Evolutionary conservation across 2,888 invertebrate genomes (phyloP), one percentile per base, ranked within the genome.

Genomic region (Lochmaea crataegi): DNA sequence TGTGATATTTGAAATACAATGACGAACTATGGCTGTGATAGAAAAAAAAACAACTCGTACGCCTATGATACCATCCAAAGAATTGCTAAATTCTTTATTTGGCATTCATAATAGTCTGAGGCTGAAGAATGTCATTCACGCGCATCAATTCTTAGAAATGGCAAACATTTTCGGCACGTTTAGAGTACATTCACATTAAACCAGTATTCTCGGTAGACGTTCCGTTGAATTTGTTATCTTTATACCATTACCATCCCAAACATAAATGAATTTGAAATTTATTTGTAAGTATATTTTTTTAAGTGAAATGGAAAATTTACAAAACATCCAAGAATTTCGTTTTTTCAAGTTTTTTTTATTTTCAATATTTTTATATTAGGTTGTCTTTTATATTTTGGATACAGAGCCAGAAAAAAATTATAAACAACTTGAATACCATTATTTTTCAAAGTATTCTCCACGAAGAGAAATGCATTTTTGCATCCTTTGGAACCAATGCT

Each of bases 41-140:
- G 14, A 45, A 1, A 14, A 45, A 48, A 48, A 48, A 48, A 14
- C 5, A n/a, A 48, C 48, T n/a, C n/a, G 65, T 51, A 53, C 65
- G 65, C 65, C 18, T 32, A 53, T 65, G 65, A 26, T n/a, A 5
- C 9, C 14, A 56, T 53, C 53, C 65, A 53, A 65, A 53, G 53
- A 65, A 56, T 51, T 42, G 65, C 65, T 56, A 57, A 66, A 57
- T 66, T 66, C 57, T 57, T 66, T 66, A 57, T 56, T 51, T 66
- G 66, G 56, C 38, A 66, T 66, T 66, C 56, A 56, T 41, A 57
- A 56, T 66, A 66, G 66, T 66, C 56, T 57, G 61, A 63, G 42
- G 42, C 57, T 67, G 26, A 64, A 48, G 60, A 72, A 71, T 74
- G 74, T 65, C 68, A 68, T 71, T 74, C 74, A 74, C 74, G 71